Percentiles rank a stretch among this genome's conserved stretches.
These are phyloP conservation scores for Steinernema feltiae DNA, from an alignment of 1,140 invertebrate species.

Conservation along the genomic window DNA sequence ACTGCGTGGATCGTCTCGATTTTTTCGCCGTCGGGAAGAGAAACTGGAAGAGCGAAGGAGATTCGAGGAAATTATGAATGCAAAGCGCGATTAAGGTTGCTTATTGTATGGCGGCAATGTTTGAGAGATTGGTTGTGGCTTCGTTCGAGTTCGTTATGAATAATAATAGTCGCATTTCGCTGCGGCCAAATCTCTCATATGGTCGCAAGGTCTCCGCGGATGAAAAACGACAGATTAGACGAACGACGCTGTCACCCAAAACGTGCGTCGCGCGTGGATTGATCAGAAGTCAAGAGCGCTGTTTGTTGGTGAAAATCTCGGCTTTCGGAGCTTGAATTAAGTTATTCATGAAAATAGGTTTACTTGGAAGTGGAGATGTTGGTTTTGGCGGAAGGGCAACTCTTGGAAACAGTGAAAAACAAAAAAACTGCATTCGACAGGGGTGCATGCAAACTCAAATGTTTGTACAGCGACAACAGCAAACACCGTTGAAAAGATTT, in stretches of 20 bases:
- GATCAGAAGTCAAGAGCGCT: slow-evolving; percentile 12
- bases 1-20: too few species aligned
- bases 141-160: slow-evolving; percentile 1
- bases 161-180: slow-evolving; percentile 10
- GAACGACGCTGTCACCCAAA: not conserved
- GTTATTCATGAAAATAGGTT: slow-evolving; percentile 6
- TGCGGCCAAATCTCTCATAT: not conserved
- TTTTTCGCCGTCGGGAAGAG: too few species aligned
- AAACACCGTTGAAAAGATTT: too few species aligned
- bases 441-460: too few species aligned
- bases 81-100: not conserved
- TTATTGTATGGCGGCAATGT: not conserved
- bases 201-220: not conserved
- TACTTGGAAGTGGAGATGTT: not conserved
- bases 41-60: not conserved
- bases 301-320: too few species aligned
- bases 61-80: slow-evolving; percentile 1
- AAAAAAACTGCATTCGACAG: not conserved
- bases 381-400: not conserved
- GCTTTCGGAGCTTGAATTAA: not conserved
- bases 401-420: not conserved
- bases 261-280: not conserved
- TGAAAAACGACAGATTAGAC: slow-evolving; percentile 14
- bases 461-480: too few species aligned
- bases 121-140: not conserved